phyloP scores from a whole-genome alignment of 2,113 vertebrate species.

The Urocolius indicus region DNA sequence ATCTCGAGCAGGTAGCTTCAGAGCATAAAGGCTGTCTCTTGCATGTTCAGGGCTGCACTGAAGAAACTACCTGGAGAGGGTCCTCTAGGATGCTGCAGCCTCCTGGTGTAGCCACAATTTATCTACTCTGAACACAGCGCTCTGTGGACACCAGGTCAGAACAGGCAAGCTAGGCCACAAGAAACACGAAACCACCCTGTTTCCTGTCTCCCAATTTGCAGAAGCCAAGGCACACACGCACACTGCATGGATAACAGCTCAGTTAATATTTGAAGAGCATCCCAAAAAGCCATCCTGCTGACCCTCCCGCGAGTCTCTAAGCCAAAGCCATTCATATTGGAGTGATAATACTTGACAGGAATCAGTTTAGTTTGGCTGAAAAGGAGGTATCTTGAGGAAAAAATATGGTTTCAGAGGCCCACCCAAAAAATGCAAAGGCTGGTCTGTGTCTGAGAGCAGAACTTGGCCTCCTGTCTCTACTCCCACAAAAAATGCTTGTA shows the following conservation, averaged over 20 bases:
- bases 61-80: neutral
- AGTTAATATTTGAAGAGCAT: neutral
- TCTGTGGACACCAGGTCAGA: neutral
- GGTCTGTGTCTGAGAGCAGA: conserved; percentile 33
- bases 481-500: conserved; percentile 63
- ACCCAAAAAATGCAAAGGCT: conserved; percentile 59
- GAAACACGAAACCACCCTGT: neutral
- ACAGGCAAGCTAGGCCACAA: neutral
- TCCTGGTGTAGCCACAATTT: no score
- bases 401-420: conserved; percentile 36
- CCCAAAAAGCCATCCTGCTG: neutral
- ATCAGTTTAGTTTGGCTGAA: conserved; percentile 37
- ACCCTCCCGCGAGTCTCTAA: neutral
- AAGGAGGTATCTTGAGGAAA: conserved; percentile 20
- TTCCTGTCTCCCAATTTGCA: neutral
- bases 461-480: conserved; percentile 60
- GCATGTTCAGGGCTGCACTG: neutral
- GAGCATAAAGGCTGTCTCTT: neutral
- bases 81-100: neutral
- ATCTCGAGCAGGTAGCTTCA: neutral
- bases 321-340: neutral
- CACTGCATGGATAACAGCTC: neutral
- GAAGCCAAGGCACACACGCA: neutral
- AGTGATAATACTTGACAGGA: conserved; percentile 28
- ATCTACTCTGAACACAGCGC: neutral